Evolutionary conservation across 2,797 vertebrate genomes (phyloP).

Genomic region (Carcharodon carcharias): DNA sequence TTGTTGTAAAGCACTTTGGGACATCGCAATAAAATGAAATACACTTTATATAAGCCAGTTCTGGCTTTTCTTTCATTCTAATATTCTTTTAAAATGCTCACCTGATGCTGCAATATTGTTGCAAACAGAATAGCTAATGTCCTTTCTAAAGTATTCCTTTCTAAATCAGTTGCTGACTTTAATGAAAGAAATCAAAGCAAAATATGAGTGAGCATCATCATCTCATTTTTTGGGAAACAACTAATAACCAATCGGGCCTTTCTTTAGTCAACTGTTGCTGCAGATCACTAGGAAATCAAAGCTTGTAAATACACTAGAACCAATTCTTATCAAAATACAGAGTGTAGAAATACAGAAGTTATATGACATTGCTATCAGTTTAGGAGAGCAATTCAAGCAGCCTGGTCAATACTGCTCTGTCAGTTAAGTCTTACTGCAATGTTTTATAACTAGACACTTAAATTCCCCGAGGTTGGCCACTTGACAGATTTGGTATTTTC

Average conservation of each 20-base stretch:
- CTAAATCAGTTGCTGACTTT: neutral
- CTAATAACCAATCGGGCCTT: neutral
- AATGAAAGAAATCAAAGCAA: neutral
- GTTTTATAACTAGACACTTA: neutral
- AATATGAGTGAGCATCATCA: neutral
- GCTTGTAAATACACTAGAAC: neutral
- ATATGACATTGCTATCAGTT: neutral
- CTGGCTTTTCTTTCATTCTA: too few species aligned
- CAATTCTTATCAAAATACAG: neutral
- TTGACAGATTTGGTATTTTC: constrained; percentile 5
- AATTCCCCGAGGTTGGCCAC: neutral
- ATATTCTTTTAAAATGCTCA: too few species aligned
- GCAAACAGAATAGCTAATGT: neutral
- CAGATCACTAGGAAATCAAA: neutral
- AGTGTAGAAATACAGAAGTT: neutral
- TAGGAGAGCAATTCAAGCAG: neutral
- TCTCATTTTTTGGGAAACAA: neutral
- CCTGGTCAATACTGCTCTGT: neutral
- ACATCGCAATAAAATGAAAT: too few species aligned
- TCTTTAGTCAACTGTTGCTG: neutral
- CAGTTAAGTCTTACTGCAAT: neutral
- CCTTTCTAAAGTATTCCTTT: neutral
- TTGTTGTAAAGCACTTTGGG: too few species aligned
- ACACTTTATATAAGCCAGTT: too few species aligned
- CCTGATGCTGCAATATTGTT: neutral